phyloP scores from a whole-genome alignment of 1,140 invertebrate genomes.

The Globodera rostochiensis region DNA sequence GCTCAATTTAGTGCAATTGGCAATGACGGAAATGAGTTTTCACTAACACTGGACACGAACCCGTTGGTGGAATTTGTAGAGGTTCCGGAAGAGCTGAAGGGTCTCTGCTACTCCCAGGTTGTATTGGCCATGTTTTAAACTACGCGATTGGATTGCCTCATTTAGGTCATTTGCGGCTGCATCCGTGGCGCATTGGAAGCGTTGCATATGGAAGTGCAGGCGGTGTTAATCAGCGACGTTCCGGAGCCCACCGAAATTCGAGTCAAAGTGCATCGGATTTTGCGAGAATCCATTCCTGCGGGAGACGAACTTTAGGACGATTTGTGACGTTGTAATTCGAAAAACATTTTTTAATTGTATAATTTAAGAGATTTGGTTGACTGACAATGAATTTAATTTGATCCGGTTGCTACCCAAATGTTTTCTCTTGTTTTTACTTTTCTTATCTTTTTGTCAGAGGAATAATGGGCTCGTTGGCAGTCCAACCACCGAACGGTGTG shows the following conservation, averaged over 20 bases:
- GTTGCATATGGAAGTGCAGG: slow-evolving; percentile 79
- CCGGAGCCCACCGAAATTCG: slow-evolving; percentile 93
- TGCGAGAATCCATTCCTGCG: slow-evolving; percentile 95
- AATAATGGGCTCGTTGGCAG: slow-evolving; percentile 44
- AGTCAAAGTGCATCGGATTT: slow-evolving; percentile 89
- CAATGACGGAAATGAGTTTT: slow-evolving; percentile 85
- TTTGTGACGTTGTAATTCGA: background rate
- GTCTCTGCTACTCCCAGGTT: slow-evolving; percentile 84
- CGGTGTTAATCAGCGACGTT: slow-evolving; percentile 81
- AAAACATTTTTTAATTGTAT: background rate
- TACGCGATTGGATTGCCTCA: too few relatives aligned
- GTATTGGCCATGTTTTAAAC: background rate
- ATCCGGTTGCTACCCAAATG: background rate
- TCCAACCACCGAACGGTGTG: slow-evolving; percentile 45
- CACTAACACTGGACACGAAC: slow-evolving; percentile 88
- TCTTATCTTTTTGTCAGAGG: background rate
- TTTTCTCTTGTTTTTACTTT: background rate
- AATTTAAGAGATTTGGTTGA: slow-evolving; percentile 10
- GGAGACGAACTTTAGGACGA: slow-evolving; percentile 84
- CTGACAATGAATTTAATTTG: slow-evolving; percentile 1
- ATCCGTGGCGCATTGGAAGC: slow-evolving; percentile 97
- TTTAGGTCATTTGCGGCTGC: slow-evolving; percentile 81
- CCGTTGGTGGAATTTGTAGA: slow-evolving; percentile 98
- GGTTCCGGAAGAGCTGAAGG: slow-evolving; percentile 81
- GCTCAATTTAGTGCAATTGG: slow-evolving; percentile 71